These are phyloP conservation scores for Typhlichthys eigenmanni DNA, from an alignment of 2,797 vertebrate genomes.

Conservation along the genomic window DNA sequence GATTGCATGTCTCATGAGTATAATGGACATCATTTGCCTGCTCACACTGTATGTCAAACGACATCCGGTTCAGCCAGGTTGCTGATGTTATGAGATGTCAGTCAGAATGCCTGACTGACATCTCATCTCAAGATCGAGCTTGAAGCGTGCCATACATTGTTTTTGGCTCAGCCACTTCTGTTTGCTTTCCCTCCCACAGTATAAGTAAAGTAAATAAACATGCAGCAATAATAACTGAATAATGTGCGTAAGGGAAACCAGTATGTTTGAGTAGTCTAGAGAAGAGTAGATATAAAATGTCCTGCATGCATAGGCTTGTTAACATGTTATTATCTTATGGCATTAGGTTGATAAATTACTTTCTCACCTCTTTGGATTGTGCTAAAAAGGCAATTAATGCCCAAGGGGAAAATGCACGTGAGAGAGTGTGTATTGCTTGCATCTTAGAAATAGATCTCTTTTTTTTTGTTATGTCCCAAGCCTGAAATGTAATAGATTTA, in stretches of 20 bases:
- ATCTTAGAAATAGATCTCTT: not conserved
- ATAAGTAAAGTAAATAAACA: slow-evolving; percentile 22
- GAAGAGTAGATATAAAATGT: slow-evolving; percentile 27
- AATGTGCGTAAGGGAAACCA: slow-evolving; percentile 3
- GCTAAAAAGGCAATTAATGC: slow-evolving; percentile 48
- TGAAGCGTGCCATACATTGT: too few species aligned
- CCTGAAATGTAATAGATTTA: not conserved
- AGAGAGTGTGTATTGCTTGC: not conserved
- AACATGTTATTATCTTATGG: slow-evolving; percentile 33
- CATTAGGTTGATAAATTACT: slow-evolving; percentile 54
- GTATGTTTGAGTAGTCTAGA: slow-evolving; percentile 12
- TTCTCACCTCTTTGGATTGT: slow-evolving; percentile 26
- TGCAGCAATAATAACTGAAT: slow-evolving; percentile 40
- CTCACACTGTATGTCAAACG: too few species aligned
- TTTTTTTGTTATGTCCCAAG: not conserved
- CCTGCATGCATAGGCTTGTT: slow-evolving; percentile 32
- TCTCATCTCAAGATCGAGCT: too few species aligned
- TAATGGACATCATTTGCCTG: too few species aligned
- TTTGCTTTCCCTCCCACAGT: not conserved
- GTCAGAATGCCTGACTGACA: too few species aligned
- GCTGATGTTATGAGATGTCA: too few species aligned
- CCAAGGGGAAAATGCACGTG: slow-evolving; percentile 16
- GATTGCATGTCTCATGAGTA: too few species aligned
- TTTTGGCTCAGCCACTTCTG: too few species aligned
- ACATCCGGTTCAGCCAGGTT: too few species aligned